phyloP scores from a whole-genome alignment of 2,113 vertebrate species.

The Pteronura brasiliensis region DNA sequence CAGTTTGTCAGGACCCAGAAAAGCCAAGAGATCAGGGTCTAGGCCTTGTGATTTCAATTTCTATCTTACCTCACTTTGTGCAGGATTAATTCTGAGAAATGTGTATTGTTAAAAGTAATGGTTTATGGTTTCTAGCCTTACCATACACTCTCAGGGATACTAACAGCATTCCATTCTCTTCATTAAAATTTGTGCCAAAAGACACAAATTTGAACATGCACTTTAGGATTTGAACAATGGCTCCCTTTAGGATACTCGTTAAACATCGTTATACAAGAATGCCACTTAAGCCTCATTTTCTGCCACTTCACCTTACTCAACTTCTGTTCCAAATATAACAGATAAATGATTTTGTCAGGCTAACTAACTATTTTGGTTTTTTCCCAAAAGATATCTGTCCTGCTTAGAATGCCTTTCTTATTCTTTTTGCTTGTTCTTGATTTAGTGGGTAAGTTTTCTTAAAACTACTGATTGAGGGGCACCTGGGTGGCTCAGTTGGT shows the following conservation, averaged over 20 bases:
- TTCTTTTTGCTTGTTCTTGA: not conserved
- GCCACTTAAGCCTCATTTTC: not conserved
- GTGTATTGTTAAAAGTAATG: not conserved
- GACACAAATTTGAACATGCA: not conserved
- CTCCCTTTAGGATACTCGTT: not conserved
- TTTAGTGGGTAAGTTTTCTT: not conserved
- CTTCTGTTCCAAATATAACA: not conserved
- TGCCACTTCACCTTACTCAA: not conserved
- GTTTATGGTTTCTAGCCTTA: not conserved
- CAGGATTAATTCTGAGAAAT: not conserved
- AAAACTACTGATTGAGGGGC: not conserved
- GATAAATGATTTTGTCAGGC: not conserved
- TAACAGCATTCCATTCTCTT: not conserved
- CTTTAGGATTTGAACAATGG: too few species aligned
- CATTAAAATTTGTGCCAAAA: not conserved
- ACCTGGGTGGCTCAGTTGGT: too few species aligned
- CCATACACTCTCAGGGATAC: not conserved
- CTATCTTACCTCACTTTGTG: fast-evolving
- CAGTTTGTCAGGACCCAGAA: not conserved
- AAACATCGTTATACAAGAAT: not conserved
- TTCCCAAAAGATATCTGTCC: not conserved
- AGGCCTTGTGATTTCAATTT: not conserved
- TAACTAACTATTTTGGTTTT: not conserved
- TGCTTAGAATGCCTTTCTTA: not conserved
- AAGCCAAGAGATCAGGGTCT: not conserved